Base-by-base conservation (phyloP, 1,140 invertebrate genomes). In the Chironomus striatipennis region DNA sequence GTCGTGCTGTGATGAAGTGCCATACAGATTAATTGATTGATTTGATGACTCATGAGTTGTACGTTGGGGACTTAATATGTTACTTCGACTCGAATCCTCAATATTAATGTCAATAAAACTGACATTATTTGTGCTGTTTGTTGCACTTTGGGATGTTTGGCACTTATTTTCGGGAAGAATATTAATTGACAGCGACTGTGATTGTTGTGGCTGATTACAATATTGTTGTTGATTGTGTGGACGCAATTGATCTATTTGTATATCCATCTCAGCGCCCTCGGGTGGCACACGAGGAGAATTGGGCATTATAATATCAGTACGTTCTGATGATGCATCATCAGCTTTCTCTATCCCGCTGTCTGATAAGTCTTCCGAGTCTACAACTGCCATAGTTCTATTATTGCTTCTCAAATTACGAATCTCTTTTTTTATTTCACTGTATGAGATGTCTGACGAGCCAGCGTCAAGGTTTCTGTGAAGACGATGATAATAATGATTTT, bases 341-440 rank as follows among this genome's bases (percentile, higher is more conserved):
- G 65, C 65, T 20, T 18, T 17, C 18, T 70, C 65, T 70, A 70
- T 70, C 8, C 65, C 65, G 17, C 65, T 70, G 20, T 70, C 65
- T 18, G 65, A 70, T 17, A 70, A 70, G 20, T 70, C 65, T 17
- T 70, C 65, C n/a, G 65, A 57, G n/a, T 57, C 65, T 1, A 20
- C 65, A 0, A 70, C 65, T 7, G 65, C 17, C 65, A 70, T 70
- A 34, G 2, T 34, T 34, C 5, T 34, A 9, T 70, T 70, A 70
- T 70, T 70, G 65, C 65, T 70, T 70, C 65, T 70, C 18, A 21
- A 70, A 70, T 70, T 70, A 21, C 65, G 65, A 70, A 70, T 20
- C 18, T 70, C 65, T 70, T 21, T 70, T 18, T 70, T 70, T 10
- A 70, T 18, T 1, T 70, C 65, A 21, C 65, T 20, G 20, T 18